These are phyloP conservation scores for Coenonympha glycerion DNA, from an alignment of 2,888 invertebrate genomes.

Conservation along the genomic window DNA sequence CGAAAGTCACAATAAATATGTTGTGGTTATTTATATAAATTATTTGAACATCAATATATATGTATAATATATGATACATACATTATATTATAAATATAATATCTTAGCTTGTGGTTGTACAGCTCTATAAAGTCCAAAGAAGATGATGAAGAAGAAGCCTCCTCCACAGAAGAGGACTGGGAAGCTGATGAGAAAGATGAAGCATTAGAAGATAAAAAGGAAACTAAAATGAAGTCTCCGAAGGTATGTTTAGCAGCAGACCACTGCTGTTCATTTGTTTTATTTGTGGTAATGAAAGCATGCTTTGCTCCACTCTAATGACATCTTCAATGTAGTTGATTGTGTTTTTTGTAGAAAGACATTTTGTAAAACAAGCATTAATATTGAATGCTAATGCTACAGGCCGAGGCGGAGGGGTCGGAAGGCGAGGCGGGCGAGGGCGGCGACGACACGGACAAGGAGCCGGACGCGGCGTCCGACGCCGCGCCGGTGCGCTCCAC, in stretches of 20 bases:
- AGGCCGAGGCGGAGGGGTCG: constrained; percentile 55
- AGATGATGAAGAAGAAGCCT: constrained; percentile 52
- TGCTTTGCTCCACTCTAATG: no score
- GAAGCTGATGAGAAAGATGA: constrained; percentile 68
- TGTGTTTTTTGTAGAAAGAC: no score
- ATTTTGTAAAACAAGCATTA: no score
- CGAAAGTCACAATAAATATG: no score
- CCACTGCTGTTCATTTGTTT: neutral
- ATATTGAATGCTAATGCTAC: neutral
- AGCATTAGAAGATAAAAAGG: constrained; percentile 59
- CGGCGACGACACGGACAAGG: constrained; percentile 74
- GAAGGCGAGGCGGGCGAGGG: constrained; percentile 65
- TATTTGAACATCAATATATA: no score
- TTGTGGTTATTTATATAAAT: no score
- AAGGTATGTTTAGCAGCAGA: constrained; percentile 46
- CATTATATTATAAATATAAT: no score
- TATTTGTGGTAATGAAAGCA: no score
- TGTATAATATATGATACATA: no score
- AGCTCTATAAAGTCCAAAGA: constrained; percentile 68
- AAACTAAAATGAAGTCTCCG: constrained; percentile 57
- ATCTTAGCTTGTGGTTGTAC: constrained; percentile 7
- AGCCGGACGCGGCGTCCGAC: constrained; percentile 70
- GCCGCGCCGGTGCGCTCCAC: constrained; percentile 38
- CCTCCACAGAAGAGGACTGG: constrained; percentile 71
- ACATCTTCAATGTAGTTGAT: no score